Base-by-base conservation (phyloP, 2,888 invertebrate genomes). In the Leptinotarsa juncta region DNA sequence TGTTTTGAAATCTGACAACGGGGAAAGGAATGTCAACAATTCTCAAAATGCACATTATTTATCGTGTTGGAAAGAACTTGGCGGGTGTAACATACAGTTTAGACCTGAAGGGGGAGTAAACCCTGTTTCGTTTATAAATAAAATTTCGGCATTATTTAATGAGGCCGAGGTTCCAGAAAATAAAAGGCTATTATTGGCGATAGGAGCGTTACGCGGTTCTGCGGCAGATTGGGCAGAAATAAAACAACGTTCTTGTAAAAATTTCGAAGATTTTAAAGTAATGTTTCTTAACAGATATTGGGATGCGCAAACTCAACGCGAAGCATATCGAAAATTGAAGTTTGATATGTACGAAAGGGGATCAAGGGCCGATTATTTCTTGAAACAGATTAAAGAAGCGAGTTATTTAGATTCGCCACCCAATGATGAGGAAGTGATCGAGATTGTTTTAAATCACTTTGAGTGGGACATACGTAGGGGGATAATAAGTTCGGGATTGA, bases 291-390 rank as follows among this genome's bases (percentile, higher is more conserved):
- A 12, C 5, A 49, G 74, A 48, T 77, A 72, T 70, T 77, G 77
- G 77, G 62, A 67, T 20, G 20, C 55, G 7, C 65, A 20, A 7
- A n/a, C 53, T 26, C 72, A 75, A 50, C n/a, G 77, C 14, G 70
- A 77, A 51, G n/a, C 70, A 5, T 77, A 32, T 62, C 32, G 51
- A 16, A 71, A 77, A 53, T 26, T 77, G 10, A 70, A 70, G 66
- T 75, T 67, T 23, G 77, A 71, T 18, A 7, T 14, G 10, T 72
- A 75, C 72, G 72, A 75, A 49, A 66, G 53, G 60, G 77, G 77
- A 3, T 70, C 65, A 14, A n/a, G 73, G 18, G 75, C 71, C 12
- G 71, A 75, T 50, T 77, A 77, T 77, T 77, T 75, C 68, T 69
- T 75, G 15, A 70, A 71, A 68, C 20, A 67, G 16, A 53, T 73